Evolutionary conservation across 2,113 vertebrate species (phyloP).

Genomic region (Calcarius ornatus): DNA sequence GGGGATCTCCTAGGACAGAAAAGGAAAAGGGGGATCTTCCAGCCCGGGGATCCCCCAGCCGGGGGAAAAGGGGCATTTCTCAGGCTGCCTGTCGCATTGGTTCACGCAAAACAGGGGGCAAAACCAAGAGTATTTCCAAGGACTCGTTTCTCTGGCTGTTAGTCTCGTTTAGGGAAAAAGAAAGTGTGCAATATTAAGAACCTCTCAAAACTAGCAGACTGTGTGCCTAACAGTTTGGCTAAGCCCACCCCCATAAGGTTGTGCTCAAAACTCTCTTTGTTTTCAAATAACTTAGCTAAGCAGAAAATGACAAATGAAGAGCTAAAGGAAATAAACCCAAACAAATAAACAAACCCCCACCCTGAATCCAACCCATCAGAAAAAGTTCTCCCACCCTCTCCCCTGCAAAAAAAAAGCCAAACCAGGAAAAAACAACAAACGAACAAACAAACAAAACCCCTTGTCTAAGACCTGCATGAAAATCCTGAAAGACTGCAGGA

Average conservation of each 20-base stretch:
- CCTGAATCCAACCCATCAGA: neutral
- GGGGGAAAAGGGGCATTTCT: neutral
- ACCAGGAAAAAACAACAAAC: neutral
- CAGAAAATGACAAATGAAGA: neutral
- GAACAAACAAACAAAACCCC: neutral
- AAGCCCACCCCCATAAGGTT: too few species aligned
- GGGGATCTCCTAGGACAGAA: neutral
- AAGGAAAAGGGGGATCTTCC: neutral
- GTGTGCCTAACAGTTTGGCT: neutral
- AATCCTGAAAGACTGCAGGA: neutral
- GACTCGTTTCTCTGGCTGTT: rapidly evolving
- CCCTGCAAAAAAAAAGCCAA: rapidly evolving
- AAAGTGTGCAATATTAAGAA: neutral
- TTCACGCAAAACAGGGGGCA: neutral
- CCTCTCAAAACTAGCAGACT: neutral
- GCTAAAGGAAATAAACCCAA: neutral
- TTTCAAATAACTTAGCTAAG: neutral
- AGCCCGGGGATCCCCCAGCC: too few species aligned
- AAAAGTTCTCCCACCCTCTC: neutral
- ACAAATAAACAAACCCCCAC: rapidly evolving
- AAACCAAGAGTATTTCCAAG: too few species aligned
- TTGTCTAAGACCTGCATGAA: neutral
- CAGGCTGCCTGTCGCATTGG: neutral
- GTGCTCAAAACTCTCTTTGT: neutral
- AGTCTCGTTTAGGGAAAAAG: neutral